Percentiles rank a stretch among this genome's conserved stretches.
These are phyloP conservation scores for Brachyptera putata DNA, from an alignment of 2,888 invertebrate genomes.

Conservation along the genomic window DNA sequence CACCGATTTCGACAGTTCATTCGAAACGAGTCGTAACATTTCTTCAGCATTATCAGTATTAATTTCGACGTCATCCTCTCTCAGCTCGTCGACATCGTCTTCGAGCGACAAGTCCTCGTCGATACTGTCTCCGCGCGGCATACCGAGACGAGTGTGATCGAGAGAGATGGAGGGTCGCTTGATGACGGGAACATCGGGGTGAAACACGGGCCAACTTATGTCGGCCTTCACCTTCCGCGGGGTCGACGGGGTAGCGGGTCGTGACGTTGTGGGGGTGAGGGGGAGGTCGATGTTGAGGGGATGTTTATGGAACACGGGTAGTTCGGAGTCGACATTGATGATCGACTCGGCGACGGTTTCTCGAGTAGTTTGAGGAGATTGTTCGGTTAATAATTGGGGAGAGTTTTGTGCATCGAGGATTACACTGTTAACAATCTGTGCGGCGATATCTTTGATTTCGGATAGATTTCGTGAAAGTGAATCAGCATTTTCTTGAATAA, in stretches of 20 bases:
- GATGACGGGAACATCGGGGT: constrained; percentile 25
- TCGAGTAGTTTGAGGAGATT: background rate
- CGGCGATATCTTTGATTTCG: too few relatives aligned
- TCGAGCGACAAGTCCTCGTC: constrained; percentile 6
- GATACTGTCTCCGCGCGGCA: constrained; percentile 7
- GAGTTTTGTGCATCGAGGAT: background rate
- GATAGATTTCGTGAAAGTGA: too few relatives aligned
- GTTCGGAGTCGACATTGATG: background rate
- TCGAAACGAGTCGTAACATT: too few relatives aligned
- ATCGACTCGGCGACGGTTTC: background rate
- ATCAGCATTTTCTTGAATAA: too few relatives aligned
- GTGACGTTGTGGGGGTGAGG: background rate
- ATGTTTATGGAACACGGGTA: background rate
- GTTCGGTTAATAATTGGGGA: background rate
- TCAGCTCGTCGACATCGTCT: background rate
- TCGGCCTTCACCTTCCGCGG: constrained; percentile 25
- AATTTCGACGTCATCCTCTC: background rate
- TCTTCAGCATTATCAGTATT: too few relatives aligned
- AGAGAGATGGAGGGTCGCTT: constrained; percentile 24
- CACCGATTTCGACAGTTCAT: too few relatives aligned
- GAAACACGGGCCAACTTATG: constrained; percentile 31
- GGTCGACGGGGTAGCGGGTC: constrained; percentile 11
- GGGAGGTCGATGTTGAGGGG: background rate
- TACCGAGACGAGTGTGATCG: background rate
- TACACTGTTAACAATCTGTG: too few relatives aligned